These are phyloP conservation scores for Tromatobia lineatoria DNA, from an alignment of 2,888 invertebrate species.

Conservation along the genomic window DNA sequence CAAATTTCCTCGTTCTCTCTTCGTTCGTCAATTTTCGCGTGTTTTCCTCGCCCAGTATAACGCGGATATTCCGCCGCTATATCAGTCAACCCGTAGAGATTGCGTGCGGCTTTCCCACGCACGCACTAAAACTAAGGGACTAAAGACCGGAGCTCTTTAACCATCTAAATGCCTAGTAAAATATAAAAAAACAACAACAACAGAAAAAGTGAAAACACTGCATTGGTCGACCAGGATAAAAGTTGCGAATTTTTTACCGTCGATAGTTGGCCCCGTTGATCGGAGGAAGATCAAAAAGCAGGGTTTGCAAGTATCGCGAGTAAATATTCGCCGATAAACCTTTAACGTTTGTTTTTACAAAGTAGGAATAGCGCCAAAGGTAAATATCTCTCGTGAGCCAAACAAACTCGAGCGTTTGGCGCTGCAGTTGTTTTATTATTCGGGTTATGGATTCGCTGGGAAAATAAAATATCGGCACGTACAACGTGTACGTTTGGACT, in stretches of 20 bases:
- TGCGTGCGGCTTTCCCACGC: not conserved
- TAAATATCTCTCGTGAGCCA: not conserved
- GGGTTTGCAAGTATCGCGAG: not conserved
- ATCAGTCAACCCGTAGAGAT: not conserved
- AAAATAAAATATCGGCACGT: constrained; percentile 82
- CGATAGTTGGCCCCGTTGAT: not conserved
- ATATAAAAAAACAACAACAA: not conserved
- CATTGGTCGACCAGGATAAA: not conserved
- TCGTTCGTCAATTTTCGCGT: constrained; percentile 59
- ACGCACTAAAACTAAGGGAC: not conserved
- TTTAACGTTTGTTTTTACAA: not conserved
- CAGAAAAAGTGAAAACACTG: not conserved
- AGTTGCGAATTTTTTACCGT: constrained; percentile 1
- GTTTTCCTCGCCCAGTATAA: constrained; percentile 11
- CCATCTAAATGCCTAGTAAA: constrained; percentile 16
- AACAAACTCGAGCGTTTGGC: constrained; percentile 1
- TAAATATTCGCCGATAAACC: constrained; percentile 3
- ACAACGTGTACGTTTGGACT: constrained; percentile 72
- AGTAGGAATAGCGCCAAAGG: not conserved
- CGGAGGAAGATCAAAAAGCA: not conserved
- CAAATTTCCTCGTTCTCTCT: constrained; percentile 58
- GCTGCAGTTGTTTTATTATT: constrained; percentile 77
- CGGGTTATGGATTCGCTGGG: constrained; percentile 84
- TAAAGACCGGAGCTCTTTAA: constrained; percentile 37
- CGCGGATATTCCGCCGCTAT: not conserved